Base-by-base conservation (phyloP, 2,888 invertebrate genomes). In the Monoplex corrugatus region DNA sequence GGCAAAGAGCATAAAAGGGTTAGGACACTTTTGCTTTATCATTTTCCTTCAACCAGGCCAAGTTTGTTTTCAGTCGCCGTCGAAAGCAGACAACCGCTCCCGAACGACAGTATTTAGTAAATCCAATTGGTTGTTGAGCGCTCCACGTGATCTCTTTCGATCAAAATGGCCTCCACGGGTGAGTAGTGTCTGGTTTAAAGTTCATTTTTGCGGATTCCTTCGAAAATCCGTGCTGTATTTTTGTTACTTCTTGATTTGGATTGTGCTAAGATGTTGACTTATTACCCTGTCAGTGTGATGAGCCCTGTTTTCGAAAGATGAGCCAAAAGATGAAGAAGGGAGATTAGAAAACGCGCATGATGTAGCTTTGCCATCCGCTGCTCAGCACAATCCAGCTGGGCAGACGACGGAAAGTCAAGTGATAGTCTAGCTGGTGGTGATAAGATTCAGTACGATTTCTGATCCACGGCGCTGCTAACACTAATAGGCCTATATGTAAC, bases 101-200 rank as follows among this genome's bases (percentile, higher is more conserved):
- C 32, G 45, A 83, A 2, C 35, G 38, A 5, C 35, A 23, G 19
- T 40, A 50, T 23, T 19, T n/a, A n/a, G n/a, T n/a, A 8, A 23
- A 19, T 38, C 45, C 32, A 50, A 35, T 83, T 83, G 83, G 83
- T 50, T 13, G 1, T 10, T 32, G 83, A n/a, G 16, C 32, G 28
- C 16, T 32, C 44, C 83, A 83, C 23, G 83, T 83, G 83, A 83
- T 23, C 32, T 32, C 8, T n/a, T 23, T 32, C 5, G 83, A 50
- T 50, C 83, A 83, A 83, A 83, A 83, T 83, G 83, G 83, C 83
- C 43, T 32, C 83, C 45, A 50, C 45, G 28, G 83, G 83, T 83
- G 50, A 50, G 83, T 83, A 10, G 45, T 32, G n/a, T 83, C 13
- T 50, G 16, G 5, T 19, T 0, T 40, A 8, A 40, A 80, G 80